Conservation (phyloP, 2,113 vertebrate species). For the Odocoileus virginianus region DNA sequence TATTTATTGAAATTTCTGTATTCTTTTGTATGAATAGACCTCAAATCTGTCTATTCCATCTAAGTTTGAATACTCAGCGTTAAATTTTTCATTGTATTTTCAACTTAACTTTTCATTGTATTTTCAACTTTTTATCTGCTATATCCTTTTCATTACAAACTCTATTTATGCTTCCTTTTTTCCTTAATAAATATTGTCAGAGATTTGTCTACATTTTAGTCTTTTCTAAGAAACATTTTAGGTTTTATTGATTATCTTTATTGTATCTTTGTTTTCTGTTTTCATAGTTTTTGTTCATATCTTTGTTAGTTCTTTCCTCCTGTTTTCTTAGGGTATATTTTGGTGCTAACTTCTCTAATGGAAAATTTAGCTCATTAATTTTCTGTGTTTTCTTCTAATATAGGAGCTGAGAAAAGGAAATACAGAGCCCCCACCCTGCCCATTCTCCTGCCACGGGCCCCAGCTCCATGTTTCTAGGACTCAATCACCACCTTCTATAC, state of each 20-base stretch:
- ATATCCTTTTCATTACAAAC: neutral
- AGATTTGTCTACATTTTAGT: neutral
- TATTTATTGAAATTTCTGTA: neutral
- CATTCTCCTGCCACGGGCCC: neutral
- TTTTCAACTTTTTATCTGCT: neutral
- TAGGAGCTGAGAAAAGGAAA: neutral
- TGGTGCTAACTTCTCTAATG: neutral
- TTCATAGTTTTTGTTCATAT: neutral
- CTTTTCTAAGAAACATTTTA: neutral
- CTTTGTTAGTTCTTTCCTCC: neutral
- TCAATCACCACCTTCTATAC: neutral
- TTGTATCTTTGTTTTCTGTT: neutral
- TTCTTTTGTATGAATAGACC: neutral
- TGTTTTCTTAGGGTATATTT: neutral
- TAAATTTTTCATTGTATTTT: neutral
- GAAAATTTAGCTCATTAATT: neutral
- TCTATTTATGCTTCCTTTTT: neutral
- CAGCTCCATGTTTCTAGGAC: neutral
- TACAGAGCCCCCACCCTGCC: neutral
- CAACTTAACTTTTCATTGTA: neutral
- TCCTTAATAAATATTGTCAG: neutral
- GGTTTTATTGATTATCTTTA: neutral
- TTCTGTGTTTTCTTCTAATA: neutral
- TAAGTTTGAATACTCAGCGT: neutral
- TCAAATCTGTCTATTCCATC: neutral